Conservation (phyloP, 92 coral and sea anemone genomes). For the Epizoanthus scotinus region DNA sequence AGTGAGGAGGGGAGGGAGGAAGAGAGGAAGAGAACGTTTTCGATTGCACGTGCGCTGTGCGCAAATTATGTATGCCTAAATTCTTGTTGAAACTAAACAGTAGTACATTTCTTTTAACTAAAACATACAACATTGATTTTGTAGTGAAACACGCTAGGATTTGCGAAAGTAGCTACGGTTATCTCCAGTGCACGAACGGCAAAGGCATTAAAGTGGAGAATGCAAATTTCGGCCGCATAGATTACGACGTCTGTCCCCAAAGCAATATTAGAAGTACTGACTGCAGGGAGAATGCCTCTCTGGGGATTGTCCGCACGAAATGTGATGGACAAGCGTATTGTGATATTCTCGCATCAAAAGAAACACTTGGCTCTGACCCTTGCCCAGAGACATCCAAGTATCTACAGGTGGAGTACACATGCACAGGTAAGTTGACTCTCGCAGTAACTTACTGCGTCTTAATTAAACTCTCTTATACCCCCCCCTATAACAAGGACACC, state of each 20-base stretch:
- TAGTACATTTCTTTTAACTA: too few relatives aligned
- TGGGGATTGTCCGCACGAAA: slow-evolving; percentile 4
- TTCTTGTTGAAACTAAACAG: too few relatives aligned
- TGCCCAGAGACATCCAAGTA: background rate
- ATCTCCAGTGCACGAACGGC: slow-evolving; percentile 18
- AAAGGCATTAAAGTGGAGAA: slow-evolving; percentile 9
- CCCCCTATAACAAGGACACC: too few relatives aligned
- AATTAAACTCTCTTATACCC: too few relatives aligned
- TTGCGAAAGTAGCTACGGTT: background rate
- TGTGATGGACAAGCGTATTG: slow-evolving; percentile 17
- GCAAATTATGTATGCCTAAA: too few relatives aligned
- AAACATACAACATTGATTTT: background rate
- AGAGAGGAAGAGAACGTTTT: too few relatives aligned
- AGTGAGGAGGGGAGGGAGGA: too few relatives aligned
- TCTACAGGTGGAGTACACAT: slow-evolving; percentile 20
- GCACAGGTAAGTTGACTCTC: slow-evolving; percentile 2
- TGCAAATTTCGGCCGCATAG: slow-evolving; percentile 19
- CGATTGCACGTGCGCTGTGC: too few relatives aligned
- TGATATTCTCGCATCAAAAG: slow-evolving; percentile 4
- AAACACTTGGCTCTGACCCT: slow-evolving; percentile 5
- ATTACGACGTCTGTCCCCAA: background rate
- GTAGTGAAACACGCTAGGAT: slow-evolving; percentile 20
- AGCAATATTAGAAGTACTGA: background rate
- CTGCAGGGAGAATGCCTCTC: slow-evolving; percentile 19
- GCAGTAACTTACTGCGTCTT: too few relatives aligned